Percentiles rank a stretch among this genome's conserved stretches.
Evolutionary conservation across 2,113 vertebrate species (phyloP).

Genomic region (Hemicordylus capensis): DNA sequence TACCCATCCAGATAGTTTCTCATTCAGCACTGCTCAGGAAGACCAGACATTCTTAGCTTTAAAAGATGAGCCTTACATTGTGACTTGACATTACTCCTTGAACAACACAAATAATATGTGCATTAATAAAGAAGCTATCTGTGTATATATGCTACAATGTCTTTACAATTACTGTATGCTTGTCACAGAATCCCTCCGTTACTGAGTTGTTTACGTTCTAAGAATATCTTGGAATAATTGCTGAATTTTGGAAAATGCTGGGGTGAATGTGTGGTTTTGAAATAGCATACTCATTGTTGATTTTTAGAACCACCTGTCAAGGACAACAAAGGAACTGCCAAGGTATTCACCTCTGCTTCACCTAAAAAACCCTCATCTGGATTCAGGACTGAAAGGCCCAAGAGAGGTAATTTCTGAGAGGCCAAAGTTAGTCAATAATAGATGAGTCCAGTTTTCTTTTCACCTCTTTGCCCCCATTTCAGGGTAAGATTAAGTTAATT

Average conservation of each 20-base stretch:
- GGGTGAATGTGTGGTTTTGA: background rate
- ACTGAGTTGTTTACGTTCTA: background rate
- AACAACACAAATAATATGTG: background rate
- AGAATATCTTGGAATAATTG: background rate
- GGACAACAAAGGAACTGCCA: background rate
- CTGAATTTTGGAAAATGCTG: background rate
- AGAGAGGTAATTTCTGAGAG: constrained; percentile 19
- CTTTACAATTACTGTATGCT: background rate
- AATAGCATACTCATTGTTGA: background rate
- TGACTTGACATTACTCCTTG: background rate
- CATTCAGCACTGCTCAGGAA: background rate
- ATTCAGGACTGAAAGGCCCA: constrained; percentile 33
- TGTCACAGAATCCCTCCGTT: background rate
- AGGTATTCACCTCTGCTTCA: background rate
- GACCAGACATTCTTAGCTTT: background rate
- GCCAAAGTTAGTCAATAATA: constrained; percentile 28
- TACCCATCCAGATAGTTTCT: too few species aligned
- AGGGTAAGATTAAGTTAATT: constrained; percentile 62
- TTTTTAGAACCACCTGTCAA: background rate
- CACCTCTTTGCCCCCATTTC: constrained; percentile 62
- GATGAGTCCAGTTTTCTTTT: constrained; percentile 59
- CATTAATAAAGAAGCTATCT: background rate
- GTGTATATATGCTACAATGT: background rate
- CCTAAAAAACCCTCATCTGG: constrained; percentile 16
- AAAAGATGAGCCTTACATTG: too few species aligned